phyloP scores from a whole-genome alignment of 2,113 vertebrate species.

The Neodontobutis hainanensis region DNA sequence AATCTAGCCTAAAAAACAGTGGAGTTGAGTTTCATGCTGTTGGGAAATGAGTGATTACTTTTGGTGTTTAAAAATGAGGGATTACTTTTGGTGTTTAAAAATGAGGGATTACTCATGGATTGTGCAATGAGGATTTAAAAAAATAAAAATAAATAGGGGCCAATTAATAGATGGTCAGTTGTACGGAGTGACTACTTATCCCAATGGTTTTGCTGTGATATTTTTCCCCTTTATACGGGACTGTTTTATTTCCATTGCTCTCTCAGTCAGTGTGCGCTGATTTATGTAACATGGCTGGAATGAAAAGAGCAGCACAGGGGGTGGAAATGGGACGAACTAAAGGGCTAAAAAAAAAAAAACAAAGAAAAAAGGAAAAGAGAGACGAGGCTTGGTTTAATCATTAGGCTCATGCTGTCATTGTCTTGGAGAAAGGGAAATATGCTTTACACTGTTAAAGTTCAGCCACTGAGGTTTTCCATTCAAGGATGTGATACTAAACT shows the following conservation, averaged over 20 bases:
- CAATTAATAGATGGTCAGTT: conserved; percentile 47
- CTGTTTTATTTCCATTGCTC: conserved; percentile 60
- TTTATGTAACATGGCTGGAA: conserved; percentile 73
- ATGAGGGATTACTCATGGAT: conserved; percentile 55
- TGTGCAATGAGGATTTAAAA: conserved; percentile 52
- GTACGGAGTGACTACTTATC: conserved; percentile 43
- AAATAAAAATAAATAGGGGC: neutral
- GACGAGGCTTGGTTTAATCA: conserved; percentile 75
- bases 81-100: conserved; percentile 27
- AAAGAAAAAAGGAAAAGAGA: conserved; percentile 34
- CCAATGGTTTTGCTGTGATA: conserved; percentile 45
- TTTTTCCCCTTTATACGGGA: conserved; percentile 51
- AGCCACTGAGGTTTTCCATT: neutral
- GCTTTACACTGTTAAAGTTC: conserved; percentile 25
- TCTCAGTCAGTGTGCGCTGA: conserved; percentile 52
- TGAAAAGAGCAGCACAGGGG: conserved; percentile 66
- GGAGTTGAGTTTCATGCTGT: neutral
- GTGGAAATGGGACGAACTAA: conserved; percentile 69
- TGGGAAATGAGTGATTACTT: conserved; percentile 14
- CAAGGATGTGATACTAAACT: neutral
- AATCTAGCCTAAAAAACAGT: conserved; percentile 1
- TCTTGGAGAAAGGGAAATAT: conserved; percentile 43
- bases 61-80: conserved; percentile 31
- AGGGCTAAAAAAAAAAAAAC: conserved; percentile 52
- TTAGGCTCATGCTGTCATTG: conserved; percentile 67